These are phyloP conservation scores for Drosophila borborema DNA, from an alignment of 2,888 invertebrate genomes.

Conservation along the genomic window DNA sequence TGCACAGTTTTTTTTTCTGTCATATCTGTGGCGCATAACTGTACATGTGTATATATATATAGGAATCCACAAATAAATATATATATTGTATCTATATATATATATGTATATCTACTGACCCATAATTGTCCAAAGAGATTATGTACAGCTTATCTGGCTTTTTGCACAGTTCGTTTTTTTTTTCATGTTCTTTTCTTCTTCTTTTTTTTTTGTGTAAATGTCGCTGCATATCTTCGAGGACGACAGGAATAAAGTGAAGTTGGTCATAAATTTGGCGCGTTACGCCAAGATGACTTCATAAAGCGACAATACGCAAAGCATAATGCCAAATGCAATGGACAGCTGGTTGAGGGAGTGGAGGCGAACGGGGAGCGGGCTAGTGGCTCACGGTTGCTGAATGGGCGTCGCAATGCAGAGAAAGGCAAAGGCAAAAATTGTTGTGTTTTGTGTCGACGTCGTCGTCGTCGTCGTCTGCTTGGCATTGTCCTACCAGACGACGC, in stretches of 20 bases:
- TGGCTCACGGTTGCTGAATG: conserved; percentile 19
- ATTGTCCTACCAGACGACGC: conserved; percentile 74
- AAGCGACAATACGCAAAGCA: conserved; percentile 80
- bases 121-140: conserved; percentile 50
- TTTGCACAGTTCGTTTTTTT: conserved; percentile 39
- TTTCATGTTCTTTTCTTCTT: neutral
- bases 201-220: conserved; percentile 36
- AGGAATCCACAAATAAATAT: conserved; percentile 6
- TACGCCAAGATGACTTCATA: conserved; percentile 80
- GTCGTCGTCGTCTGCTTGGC: conserved; percentile 48
- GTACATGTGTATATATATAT: neutral
- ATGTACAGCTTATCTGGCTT: conserved; percentile 54
- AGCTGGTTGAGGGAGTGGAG: neutral
- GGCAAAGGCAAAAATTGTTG: conserved; percentile 59
- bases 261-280: conserved; percentile 80
- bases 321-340: conserved; percentile 74
- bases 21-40: neutral
- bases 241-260: conserved; percentile 76
- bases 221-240: conserved; percentile 62
- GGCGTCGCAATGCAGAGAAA: conserved; percentile 64
- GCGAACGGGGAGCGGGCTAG: neutral
- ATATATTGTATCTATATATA: neutral
- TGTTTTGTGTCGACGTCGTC: conserved; percentile 67
- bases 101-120: conserved; percentile 19
- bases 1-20: neutral